A percentile compares a stretch with the other conserved stretches of the same genome.
Conservation (phyloP, 2,888 invertebrate species). For the Tetragnatha montana region DNA sequence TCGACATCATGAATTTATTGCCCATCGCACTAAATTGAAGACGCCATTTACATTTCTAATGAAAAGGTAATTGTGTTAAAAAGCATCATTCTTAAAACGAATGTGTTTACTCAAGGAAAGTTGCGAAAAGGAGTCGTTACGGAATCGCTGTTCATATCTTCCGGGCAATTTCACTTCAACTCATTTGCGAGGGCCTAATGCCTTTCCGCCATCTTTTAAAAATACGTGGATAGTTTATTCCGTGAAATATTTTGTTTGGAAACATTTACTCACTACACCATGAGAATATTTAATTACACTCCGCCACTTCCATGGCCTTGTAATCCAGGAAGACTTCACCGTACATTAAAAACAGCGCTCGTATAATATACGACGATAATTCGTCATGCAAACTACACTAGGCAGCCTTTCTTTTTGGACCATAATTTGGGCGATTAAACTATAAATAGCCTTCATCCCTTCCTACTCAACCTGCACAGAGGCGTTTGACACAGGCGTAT, state of each 20-base stretch:
- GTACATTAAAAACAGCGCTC: background rate
- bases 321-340: conserved; percentile 2
- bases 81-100: background rate
- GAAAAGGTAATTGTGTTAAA: background rate
- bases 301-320: background rate
- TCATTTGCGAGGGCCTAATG: background rate
- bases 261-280: background rate
- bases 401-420: background rate
- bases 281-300: background rate
- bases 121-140: background rate
- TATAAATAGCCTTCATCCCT: background rate
- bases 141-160: conserved; percentile 1
- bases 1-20: background rate
- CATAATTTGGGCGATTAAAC: background rate
- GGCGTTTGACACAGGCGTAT: background rate
- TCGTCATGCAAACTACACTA: background rate
- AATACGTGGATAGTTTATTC: background rate
- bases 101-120: background rate
- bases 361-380: background rate
- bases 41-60: background rate
- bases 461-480: background rate
- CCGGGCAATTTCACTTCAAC: background rate
- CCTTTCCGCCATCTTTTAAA: background rate
- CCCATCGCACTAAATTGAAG: background rate
- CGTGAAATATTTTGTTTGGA: background rate